phyloP scores from a whole-genome alignment of 2,888 invertebrate genomes.

The Nomada ferruginata region DNA sequence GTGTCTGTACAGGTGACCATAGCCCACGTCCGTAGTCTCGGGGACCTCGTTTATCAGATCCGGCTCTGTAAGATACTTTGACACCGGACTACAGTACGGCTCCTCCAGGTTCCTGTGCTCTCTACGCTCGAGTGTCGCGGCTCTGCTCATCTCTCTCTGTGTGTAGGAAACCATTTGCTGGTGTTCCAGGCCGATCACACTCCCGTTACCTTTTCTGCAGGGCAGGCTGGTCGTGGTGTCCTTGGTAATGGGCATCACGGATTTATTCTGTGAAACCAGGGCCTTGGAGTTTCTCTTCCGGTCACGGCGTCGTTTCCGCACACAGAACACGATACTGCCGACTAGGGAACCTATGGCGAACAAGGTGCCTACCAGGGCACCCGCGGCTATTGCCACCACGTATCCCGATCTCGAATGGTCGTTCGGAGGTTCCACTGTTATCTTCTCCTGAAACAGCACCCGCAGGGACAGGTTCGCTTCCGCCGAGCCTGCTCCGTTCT shows the following conservation, averaged over 20 bases:
- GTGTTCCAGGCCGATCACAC: slow-evolving; percentile 83
- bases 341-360: slow-evolving; percentile 79
- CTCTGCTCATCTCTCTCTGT: slow-evolving; percentile 73
- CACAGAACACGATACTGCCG: slow-evolving; percentile 78
- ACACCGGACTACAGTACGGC: slow-evolving; percentile 72
- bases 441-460: slow-evolving; percentile 86
- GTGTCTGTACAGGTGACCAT: slow-evolving; percentile 76
- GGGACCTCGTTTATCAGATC: slow-evolving; percentile 84
- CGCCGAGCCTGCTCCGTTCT: slow-evolving; percentile 92
- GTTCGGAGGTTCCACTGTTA: slow-evolving; percentile 77
- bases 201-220: slow-evolving; percentile 72
- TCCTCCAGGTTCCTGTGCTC: slow-evolving; percentile 71
- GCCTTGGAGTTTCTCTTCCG: slow-evolving; percentile 78
- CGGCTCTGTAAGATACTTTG: slow-evolving; percentile 84
- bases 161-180: slow-evolving; percentile 84
- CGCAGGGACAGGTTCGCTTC: slow-evolving; percentile 93
- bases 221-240: slow-evolving; percentile 82
- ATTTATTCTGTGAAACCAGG: slow-evolving; percentile 77
- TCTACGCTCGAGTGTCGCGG: slow-evolving; percentile 71
- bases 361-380: slow-evolving; percentile 79
- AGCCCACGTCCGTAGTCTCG: slow-evolving; percentile 73
- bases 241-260: slow-evolving; percentile 82
- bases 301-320: slow-evolving; percentile 76
- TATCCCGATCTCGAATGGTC: slow-evolving; percentile 78
- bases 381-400: slow-evolving; percentile 79